Conservation (phyloP, 2,113 vertebrate species). For the Ictalurus punctatus region DNA sequence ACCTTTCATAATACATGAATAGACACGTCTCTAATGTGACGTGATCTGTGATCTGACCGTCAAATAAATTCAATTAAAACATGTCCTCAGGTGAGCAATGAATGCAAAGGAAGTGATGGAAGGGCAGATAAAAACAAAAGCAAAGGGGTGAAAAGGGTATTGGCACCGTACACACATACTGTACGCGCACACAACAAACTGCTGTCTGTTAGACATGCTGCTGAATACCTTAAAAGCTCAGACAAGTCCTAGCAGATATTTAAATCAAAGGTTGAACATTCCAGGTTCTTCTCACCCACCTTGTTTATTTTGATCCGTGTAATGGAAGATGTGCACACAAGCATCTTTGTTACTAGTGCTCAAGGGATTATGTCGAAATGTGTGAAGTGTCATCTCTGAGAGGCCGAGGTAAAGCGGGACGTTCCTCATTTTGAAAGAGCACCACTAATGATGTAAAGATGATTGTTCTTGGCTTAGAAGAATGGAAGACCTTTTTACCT, state of each 20-base stretch:
- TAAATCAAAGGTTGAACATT: constrained; percentile 21
- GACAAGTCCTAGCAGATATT: constrained; percentile 41
- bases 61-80: constrained; percentile 8
- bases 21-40: background rate
- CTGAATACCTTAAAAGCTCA: constrained; percentile 37
- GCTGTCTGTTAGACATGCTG: constrained; percentile 24
- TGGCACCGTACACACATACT: background rate
- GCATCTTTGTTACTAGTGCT: constrained; percentile 13
- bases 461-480: background rate
- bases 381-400: constrained; percentile 13
- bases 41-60: background rate
- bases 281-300: constrained; percentile 6
- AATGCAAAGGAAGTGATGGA: constrained; percentile 26
- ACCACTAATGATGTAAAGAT: background rate
- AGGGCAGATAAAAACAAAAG: background rate
- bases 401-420: background rate
- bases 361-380: constrained; percentile 11
- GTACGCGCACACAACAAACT: constrained; percentile 9
- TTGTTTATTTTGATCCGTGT: constrained; percentile 40
- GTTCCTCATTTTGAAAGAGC: background rate
- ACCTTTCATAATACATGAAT: background rate
- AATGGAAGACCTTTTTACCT: background rate
- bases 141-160: background rate
- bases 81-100: background rate
- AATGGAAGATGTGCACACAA: constrained; percentile 20